Percentiles rank a stretch among this genome's conserved stretches.
phyloP scores from a whole-genome alignment of 2,797 vertebrate species.

The Eospalax fontanierii region DNA sequence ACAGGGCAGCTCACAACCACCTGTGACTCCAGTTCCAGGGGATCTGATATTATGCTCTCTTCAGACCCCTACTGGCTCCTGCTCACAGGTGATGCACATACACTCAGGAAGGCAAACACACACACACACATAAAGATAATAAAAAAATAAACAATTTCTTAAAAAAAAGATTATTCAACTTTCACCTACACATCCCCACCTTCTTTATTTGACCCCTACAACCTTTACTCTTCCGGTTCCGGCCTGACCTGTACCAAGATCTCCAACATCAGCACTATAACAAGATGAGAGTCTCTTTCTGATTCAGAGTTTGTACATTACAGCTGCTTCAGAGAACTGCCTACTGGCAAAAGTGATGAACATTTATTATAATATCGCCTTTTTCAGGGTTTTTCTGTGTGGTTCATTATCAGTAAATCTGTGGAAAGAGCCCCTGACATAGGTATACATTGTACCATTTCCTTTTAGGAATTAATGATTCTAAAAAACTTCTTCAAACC shows the following conservation, averaged over 20 bases:
- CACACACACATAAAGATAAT: not conserved
- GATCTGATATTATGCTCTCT: too few species aligned
- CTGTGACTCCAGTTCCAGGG: not conserved
- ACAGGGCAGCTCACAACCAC: not conserved
- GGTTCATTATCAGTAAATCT: not conserved
- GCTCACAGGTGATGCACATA: not conserved
- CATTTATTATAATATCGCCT: not conserved
- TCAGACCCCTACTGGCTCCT: not conserved
- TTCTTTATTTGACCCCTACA: not conserved
- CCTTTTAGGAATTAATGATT: not conserved
- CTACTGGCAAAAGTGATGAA: not conserved
- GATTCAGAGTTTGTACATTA: not conserved
- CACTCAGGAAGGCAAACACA: not conserved
- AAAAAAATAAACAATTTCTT: not conserved
- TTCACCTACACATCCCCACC: not conserved
- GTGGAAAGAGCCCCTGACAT: not conserved
- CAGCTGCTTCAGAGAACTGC: not conserved
- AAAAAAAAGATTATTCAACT: not conserved
- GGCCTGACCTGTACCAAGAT: too few species aligned
- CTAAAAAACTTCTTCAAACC: not conserved
- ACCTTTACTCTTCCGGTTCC: not conserved
- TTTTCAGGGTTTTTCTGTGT: not conserved
- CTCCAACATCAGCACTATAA: too few species aligned
- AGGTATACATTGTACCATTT: not conserved
- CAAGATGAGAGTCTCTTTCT: not conserved